Base-by-base conservation (phyloP, 1,140 invertebrate genomes). In the Listronotus oregonensis region DNA sequence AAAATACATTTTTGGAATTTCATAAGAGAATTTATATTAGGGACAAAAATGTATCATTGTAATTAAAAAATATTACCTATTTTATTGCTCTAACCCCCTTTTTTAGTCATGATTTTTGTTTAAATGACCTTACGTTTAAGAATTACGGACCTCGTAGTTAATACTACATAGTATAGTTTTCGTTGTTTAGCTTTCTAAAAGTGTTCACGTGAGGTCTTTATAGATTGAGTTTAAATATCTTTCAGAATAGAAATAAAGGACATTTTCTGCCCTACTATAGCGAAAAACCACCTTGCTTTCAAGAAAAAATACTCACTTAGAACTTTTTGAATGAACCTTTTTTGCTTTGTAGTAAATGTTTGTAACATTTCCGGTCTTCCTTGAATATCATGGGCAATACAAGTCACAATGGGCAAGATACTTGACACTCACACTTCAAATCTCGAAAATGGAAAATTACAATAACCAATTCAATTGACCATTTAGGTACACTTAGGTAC, bases 311-410 rank as follows among this genome's bases (percentile, higher is more conserved):
- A 21, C n/a, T 10, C 34, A 55, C 31, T 40, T 42, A 55, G 39
- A 40, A 18, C 14, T 17, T 18, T 40, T 9, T 64, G 43, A 56
- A 56, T 56, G 46, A 49, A 64, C 40, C 44, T 18, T 43, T 56
- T 39, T 56, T 32, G 8, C 39, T 21, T 65, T 65, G 63, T 65
- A 58, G 55, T 57, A 34, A 40, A 50, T 65, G 51, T 64, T 64
- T 55, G 15, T 56, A 56, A 0, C 9, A 37, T 58, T 65, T 65
- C 63, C 63, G 63, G 63, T 58, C 46, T 65, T 65, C 47, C 54
- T 14, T 58, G 55, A 58, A 65, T 56, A 34, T 51, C 18, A 40
- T 15, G 14, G 46, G 12, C 52, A 31, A 37, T 51, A 52, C 32
- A 39, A 9, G 18, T 27, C 12, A 51, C 31, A 57, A 52, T 58